Conservation (phyloP, 2,113 vertebrate genomes). For the Elephantulus edwardii region DNA sequence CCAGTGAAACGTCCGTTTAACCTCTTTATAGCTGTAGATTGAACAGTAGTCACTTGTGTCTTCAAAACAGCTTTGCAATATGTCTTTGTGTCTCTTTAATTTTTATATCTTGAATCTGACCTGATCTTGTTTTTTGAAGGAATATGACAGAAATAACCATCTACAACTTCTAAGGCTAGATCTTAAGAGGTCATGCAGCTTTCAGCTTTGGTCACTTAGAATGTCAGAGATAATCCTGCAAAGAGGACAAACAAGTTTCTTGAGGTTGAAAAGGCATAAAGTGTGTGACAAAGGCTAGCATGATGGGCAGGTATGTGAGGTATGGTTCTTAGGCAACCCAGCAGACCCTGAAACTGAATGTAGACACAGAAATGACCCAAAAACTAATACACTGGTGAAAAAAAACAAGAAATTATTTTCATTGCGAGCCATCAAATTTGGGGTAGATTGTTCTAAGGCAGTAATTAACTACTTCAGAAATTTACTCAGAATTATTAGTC, state of each 20-base stretch:
- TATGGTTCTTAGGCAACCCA: neutral
- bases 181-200: neutral
- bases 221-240: neutral
- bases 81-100: neutral
- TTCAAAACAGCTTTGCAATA: neutral
- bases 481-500: neutral
- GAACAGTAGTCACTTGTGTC: neutral
- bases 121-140: neutral
- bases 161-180: neutral
- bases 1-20: neutral
- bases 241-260: neutral
- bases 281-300: neutral
- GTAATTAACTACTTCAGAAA: neutral
- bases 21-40: neutral
- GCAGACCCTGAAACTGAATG: neutral
- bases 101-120: neutral
- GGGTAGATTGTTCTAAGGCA: neutral
- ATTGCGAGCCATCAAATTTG: neutral
- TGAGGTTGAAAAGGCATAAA: neutral
- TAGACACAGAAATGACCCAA: neutral
- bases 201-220: neutral
- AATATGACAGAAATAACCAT: neutral
- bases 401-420: neutral
- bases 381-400: neutral
- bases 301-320: neutral